Conservation (phyloP, 2,888 invertebrate genomes). For the Drosophila cognata region DNA sequence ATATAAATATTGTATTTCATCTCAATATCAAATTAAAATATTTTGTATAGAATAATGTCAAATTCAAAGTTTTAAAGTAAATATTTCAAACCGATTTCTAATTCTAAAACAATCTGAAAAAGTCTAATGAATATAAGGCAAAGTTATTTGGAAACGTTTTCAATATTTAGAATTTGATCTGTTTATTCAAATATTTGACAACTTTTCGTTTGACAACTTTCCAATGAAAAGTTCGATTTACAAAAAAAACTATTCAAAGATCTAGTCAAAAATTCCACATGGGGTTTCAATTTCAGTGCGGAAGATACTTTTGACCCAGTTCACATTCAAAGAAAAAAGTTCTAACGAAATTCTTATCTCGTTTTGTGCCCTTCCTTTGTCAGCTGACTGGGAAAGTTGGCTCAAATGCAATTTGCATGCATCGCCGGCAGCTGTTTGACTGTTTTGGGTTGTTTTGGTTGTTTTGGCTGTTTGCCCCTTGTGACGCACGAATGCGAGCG, state of each 20-base stretch:
- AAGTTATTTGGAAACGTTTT: background rate
- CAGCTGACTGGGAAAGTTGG: constrained; percentile 47
- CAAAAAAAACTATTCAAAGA: background rate
- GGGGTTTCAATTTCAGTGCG: background rate
- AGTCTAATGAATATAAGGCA: background rate
- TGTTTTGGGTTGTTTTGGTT: background rate
- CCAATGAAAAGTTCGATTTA: background rate
- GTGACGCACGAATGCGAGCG: constrained; percentile 61
- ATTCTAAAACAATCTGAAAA: background rate
- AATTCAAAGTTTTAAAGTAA: too few species aligned
- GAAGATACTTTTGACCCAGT: constrained; percentile 36
- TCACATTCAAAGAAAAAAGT: constrained; percentile 1
- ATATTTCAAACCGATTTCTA: too few species aligned
- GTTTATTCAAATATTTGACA: background rate
- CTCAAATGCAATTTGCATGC: constrained; percentile 62
- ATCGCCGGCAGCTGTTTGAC: constrained; percentile 25
- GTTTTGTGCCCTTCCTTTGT: constrained; percentile 28
- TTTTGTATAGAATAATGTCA: background rate
- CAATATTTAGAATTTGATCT: background rate
- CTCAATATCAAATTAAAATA: background rate
- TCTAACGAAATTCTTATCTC: constrained; percentile 20
- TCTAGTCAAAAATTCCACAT: background rate
- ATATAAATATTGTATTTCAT: too few species aligned
- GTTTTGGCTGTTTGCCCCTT: constrained; percentile 11
- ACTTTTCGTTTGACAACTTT: background rate